Conservation (phyloP, 2,888 invertebrate species). For the Ormyrus pomaceus region DNA sequence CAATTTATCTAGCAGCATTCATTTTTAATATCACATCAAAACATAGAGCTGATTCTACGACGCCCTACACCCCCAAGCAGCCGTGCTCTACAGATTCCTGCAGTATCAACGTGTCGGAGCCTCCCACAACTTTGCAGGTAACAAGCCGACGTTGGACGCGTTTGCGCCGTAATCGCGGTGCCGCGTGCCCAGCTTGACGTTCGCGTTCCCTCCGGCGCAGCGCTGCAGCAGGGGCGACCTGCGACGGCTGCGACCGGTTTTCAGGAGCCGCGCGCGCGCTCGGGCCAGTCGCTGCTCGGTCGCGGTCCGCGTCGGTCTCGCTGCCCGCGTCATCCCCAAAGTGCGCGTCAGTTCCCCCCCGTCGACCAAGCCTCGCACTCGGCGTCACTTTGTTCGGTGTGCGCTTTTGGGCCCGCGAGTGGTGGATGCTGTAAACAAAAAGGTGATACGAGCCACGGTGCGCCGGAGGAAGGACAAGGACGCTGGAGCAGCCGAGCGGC, state of each 20-base stretch:
- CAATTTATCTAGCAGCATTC: too few species aligned
- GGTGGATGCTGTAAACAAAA: not conserved
- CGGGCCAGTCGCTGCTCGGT: slow-evolving; percentile 50
- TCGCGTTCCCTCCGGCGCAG: not conserved
- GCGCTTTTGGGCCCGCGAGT: not conserved
- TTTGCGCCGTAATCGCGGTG: too few species aligned
- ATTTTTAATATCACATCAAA: too few species aligned
- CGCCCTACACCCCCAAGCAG: too few species aligned
- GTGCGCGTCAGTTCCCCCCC: not conserved
- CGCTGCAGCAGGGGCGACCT: not conserved
- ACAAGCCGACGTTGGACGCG: too few species aligned
- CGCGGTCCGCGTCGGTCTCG: slow-evolving; percentile 41
- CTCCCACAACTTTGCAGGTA: too few species aligned
- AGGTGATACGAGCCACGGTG: not conserved
- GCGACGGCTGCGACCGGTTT: slow-evolving; percentile 13
- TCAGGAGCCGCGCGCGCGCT: slow-evolving; percentile 17
- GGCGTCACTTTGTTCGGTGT: not conserved
- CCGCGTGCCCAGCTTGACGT: not conserved
- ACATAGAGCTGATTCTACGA: too few species aligned
- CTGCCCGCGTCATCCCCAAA: not conserved
- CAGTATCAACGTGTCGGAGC: too few species aligned
- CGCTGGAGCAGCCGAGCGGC: not conserved
- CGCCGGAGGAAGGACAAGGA: not conserved
- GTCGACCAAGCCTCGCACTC: not conserved
- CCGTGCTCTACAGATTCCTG: too few species aligned